Evolutionary conservation across 2,888 invertebrate genomes (phyloP).

Genomic region (Deroplatys truncata): DNA sequence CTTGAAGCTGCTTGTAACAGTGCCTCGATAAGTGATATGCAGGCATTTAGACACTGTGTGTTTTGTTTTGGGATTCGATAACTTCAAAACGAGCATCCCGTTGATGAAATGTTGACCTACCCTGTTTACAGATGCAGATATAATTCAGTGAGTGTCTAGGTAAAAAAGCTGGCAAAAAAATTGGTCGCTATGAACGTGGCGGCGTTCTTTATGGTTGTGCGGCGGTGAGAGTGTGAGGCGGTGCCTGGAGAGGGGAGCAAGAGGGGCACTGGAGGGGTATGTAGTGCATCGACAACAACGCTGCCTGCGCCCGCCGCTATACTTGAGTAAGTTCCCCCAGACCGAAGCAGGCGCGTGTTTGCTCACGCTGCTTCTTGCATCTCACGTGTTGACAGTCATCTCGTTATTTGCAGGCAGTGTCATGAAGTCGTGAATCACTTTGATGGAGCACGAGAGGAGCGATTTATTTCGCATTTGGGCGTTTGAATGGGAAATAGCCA

Average conservation of each 20-base stretch:
- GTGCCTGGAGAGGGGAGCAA: background rate
- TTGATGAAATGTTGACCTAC: too few relatives aligned
- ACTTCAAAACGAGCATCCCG: too few relatives aligned
- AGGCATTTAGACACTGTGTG: too few relatives aligned
- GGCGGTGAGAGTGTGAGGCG: background rate
- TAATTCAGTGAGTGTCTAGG: background rate
- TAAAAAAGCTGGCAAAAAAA: background rate
- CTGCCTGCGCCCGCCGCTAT: background rate
- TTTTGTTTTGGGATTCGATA: too few relatives aligned
- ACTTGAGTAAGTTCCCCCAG: background rate
- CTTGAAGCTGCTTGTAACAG: too few relatives aligned
- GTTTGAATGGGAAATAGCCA: background rate
- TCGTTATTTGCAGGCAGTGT: background rate
- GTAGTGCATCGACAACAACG: constrained; percentile 9
- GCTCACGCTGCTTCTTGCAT: background rate
- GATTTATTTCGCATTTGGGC: background rate
- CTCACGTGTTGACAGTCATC: background rate
- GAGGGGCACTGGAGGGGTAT: background rate
- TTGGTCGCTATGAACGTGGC: background rate
- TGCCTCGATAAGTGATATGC: too few relatives aligned
- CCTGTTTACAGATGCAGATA: background rate
- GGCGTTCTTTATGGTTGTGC: constrained; percentile 6
- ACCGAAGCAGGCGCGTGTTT: constrained; percentile 1
- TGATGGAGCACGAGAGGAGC: background rate
- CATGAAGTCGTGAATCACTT: background rate